Conservation (phyloP, 2,888 invertebrate species). For the Rhyacophila evoluta region DNA sequence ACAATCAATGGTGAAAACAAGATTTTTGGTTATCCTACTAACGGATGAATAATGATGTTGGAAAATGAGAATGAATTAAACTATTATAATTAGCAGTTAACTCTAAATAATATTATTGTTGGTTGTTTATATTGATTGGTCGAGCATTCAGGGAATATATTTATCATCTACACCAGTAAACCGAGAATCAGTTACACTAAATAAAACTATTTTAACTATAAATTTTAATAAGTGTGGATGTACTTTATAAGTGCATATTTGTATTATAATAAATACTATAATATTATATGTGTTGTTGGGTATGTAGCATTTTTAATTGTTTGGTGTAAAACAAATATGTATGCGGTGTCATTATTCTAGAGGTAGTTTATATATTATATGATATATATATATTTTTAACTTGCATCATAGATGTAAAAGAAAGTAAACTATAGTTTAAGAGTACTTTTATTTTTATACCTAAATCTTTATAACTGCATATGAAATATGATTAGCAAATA, state of each 20-base stretch:
- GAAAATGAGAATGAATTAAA: too few relatives aligned
- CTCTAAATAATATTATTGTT: too few relatives aligned
- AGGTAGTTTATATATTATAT: background rate
- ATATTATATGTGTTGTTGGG: background rate
- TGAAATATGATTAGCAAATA: background rate
- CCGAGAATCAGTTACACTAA: too few relatives aligned
- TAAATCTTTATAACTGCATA: conserved; percentile 29
- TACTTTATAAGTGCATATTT: background rate
- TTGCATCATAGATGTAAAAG: conserved; percentile 7
- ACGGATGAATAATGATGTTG: too few relatives aligned
- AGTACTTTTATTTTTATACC: conserved; percentile 36
- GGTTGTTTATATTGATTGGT: too few relatives aligned
- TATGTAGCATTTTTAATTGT: conserved; percentile 16
- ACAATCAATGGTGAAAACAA: too few relatives aligned
- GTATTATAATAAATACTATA: background rate
- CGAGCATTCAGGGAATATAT: too few relatives aligned
- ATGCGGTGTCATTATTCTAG: background rate
- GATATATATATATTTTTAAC: background rate
- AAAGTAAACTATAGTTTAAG: background rate
- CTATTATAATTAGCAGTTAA: too few relatives aligned
- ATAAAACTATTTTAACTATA: background rate
- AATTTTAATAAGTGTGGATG: background rate
- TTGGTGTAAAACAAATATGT: background rate
- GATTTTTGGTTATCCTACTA: too few relatives aligned
- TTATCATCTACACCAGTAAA: too few relatives aligned